Evolutionary conservation across 1,140 invertebrate genomes (phyloP).

Genomic region (Drosophila rufa): DNA sequence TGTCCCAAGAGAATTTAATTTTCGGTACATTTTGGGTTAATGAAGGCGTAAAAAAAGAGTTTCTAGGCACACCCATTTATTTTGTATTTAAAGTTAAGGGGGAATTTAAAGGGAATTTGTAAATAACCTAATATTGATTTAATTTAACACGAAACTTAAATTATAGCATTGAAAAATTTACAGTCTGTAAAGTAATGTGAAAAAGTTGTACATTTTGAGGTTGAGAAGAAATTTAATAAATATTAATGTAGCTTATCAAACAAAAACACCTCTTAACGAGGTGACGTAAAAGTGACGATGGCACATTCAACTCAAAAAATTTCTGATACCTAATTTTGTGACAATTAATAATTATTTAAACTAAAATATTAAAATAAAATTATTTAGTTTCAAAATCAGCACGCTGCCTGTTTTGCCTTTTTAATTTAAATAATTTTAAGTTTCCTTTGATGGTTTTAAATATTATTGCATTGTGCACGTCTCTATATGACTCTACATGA

Average conservation of each 20-base stretch:
- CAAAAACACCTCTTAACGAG: too few relatives aligned
- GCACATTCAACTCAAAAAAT: too few relatives aligned
- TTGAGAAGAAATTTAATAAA: not conserved
- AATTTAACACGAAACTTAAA: not conserved
- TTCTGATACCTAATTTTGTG: too few relatives aligned
- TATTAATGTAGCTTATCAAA: not conserved
- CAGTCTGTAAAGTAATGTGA: not conserved
- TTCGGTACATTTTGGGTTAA: slow-evolving; percentile 28
- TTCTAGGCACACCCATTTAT: not conserved
- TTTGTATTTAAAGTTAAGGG: not conserved
- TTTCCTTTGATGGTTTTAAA: too few relatives aligned
- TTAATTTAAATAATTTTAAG: too few relatives aligned
- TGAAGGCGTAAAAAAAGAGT: slow-evolving; percentile 27
- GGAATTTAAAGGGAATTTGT: not conserved
- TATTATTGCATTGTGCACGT: too few relatives aligned
- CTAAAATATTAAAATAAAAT: too few relatives aligned
- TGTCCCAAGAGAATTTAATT: slow-evolving; percentile 58
- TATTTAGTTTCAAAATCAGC: too few relatives aligned
- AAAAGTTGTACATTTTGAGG: not conserved
- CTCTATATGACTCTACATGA: too few relatives aligned
- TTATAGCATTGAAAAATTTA: not conserved
- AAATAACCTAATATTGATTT: not conserved
- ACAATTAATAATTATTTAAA: too few relatives aligned
- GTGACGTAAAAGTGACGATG: too few relatives aligned
- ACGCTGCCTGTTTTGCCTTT: too few relatives aligned